Evolutionary conservation across 64 coral and sea anemone genomes (phyloP), one percentile per base, ranked within the genome.

Genomic region (Actinia tenebrosa): DNA sequence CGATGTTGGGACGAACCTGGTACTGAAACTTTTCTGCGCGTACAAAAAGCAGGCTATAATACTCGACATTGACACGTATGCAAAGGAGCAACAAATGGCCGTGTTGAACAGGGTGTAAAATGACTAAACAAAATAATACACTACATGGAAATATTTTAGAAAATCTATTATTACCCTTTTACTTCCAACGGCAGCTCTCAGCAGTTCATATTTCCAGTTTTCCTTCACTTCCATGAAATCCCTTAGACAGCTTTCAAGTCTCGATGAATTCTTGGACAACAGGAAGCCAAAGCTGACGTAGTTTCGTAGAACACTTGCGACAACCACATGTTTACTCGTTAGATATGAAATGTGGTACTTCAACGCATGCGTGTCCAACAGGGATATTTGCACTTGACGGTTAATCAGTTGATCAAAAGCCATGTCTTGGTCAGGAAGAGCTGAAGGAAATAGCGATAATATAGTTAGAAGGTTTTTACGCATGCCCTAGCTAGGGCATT

Each of bases 141-240:
- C 47, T 50, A 50, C 63, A 20, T 5, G 63, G 3, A 66, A 66
- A 4, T n/a, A 42, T 20, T 23, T n/a, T n/a, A 30, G 42, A 1
- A 14, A 30, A 26, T 30, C 27, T 37, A 20, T 42, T 14, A 53
- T 87, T 75, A 97, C 94, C 88, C 93, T 77, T 59, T 87, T 92
- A 58, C 86, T 86, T 64, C 92, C 92, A 18, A 86, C 93, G 46
- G 89, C 68, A 18, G 89, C 86, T 27, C 86, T 53, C 56, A 94
- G 45, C 23, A 87, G 86, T 8, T 83, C 22, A 79, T 85, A 84
- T 26, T 91, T 58, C 37, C 78, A 80, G 43, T 90, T 61, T 22
- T 98, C 96, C 72, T 95, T 83, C 23, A 47, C 92, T 22, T 95
- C 60, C 3, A 98, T 7, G 56, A 89, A 95, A 50, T 80, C 53